Conservation (phyloP, 2,797 vertebrate genomes). For the Tarsius wallacei region DNA sequence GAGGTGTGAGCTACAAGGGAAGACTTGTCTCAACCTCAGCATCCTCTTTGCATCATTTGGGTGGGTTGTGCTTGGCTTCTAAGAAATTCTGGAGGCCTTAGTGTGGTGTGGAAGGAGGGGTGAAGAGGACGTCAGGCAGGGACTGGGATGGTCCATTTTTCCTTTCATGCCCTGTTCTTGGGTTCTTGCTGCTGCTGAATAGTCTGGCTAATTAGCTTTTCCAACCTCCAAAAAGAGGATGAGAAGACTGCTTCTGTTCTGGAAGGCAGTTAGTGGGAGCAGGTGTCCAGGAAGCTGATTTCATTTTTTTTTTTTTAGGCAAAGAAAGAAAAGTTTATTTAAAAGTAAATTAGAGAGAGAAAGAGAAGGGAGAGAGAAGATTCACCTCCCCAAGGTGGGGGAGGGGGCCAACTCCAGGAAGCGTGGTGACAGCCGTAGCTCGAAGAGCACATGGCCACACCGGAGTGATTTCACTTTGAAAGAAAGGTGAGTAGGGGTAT, state of each 20-base stretch:
- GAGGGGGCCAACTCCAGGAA: too few species aligned
- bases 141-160: background rate
- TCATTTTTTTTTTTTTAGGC: background rate
- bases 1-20: constrained; percentile 59
- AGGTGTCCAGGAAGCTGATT: background rate
- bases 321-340: too few species aligned
- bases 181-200: background rate
- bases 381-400: too few species aligned
- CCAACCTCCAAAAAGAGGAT: background rate
- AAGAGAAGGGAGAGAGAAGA: too few species aligned
- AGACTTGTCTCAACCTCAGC: constrained; percentile 58
- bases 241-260: background rate
- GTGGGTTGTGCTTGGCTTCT: constrained; percentile 24
- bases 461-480: background rate
- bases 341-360: too few species aligned
- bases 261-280: background rate
- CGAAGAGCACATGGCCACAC: too few species aligned
- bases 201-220: background rate
- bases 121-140: background rate
- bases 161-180: background rate
- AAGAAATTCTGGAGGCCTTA: constrained; percentile 63
- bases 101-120: background rate
- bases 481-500: background rate
- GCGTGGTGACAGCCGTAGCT: too few species aligned
- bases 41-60: constrained; percentile 74